Evolutionary conservation across 1,140 invertebrate species (phyloP).

Genomic region (Papilio polytes): DNA sequence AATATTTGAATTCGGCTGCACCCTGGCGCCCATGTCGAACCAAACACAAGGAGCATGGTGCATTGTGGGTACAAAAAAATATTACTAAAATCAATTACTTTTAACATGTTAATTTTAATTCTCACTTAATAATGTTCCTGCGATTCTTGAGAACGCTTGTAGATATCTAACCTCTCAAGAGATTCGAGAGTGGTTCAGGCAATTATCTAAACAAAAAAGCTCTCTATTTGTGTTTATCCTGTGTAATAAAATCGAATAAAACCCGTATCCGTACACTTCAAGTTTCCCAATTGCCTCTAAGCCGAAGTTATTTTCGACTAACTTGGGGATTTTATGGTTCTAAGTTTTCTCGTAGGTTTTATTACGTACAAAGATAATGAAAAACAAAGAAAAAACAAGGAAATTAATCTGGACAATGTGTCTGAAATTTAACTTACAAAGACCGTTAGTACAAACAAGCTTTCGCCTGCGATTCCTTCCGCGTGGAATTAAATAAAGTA

Average conservation of each 20-base stretch:
- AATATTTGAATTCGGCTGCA: no score
- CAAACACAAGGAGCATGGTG: no score
- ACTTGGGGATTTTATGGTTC: slow-evolving; percentile 11
- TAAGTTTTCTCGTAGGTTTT: slow-evolving; percentile 16
- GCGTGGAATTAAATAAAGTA: no score
- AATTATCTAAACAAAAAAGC: slow-evolving; percentile 22
- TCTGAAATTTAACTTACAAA: not conserved
- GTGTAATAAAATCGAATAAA: slow-evolving; percentile 19
- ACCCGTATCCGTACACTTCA: slow-evolving; percentile 23
- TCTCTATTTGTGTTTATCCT: slow-evolving; percentile 12
- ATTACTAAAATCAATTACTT: no score
- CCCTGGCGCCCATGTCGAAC: no score
- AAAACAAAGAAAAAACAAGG: slow-evolving; percentile 12
- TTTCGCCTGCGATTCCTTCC: no score
- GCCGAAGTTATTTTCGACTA: slow-evolving; percentile 18
- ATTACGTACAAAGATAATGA: slow-evolving; percentile 16
- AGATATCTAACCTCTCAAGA: no score
- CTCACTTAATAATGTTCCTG: no score
- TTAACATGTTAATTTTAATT: no score
- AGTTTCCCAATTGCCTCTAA: slow-evolving; percentile 25
- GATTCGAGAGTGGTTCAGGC: not conserved
- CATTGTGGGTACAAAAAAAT: no score
- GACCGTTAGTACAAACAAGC: no score
- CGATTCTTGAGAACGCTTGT: no score
- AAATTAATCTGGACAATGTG: not conserved